Base-by-base conservation (phyloP, 2,797 vertebrate species). In the Premnoplex brunnescens region DNA sequence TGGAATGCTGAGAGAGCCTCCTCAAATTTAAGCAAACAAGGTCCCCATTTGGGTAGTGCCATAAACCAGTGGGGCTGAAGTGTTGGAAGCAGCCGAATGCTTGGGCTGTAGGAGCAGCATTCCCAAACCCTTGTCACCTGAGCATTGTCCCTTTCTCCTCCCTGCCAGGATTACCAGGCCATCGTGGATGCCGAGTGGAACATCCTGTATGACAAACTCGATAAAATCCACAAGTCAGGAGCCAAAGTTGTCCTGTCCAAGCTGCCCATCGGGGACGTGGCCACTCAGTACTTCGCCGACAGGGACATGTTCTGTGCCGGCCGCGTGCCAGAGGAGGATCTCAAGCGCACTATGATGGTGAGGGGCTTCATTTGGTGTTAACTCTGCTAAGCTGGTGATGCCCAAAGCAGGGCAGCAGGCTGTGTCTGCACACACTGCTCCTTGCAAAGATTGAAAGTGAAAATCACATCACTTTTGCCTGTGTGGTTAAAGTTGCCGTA, bases 281-380 rank as follows among this genome's bases (percentile, higher is more conserved):
- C 99, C 59, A 99, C 99, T 0, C 99, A 99, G 98, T 99, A 98
- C 97, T 99, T 99, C 1, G 99, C 99, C 0, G 99, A 99, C 92
- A 98, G 99, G 95, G 99, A 99, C 98, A 97, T 99, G 97, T 99
- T 99, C 97, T 99, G 99, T 84, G 99, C 99, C 0, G 99, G 99
- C 63, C 98, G 99, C 2, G 99, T 99, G 51, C 98, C 98, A 0
- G 99, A 99, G 89, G 99, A 99, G 93, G 99, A 99, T 91, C 98
- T 99, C 85, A 99, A 98, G 97, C 98, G 99, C 95, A 99, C 99
- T 16, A 99, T 99, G 99, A 99, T 99, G 99, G 99, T 99, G 97
- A 97, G 85, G 23, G 24, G 8, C 51, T 24, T 1, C 6, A 1
- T n/a, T 56, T 7, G 8, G 11, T 23, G 24, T 27, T 23, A 28